Evolutionary conservation across 2,797 vertebrate genomes (phyloP).

Genomic region (Ciconia nigra): DNA sequence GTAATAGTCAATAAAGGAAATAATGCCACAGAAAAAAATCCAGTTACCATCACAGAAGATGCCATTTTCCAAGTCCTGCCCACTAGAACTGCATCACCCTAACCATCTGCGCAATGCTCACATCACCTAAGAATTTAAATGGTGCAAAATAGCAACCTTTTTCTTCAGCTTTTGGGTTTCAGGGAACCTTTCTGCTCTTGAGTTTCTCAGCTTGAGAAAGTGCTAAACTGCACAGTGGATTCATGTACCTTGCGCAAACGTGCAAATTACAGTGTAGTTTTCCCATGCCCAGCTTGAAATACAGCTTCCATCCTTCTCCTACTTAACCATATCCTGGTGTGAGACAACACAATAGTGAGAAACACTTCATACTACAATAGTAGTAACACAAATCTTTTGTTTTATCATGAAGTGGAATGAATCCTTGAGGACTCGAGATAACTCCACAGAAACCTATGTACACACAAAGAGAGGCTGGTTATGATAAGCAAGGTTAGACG

Average conservation of each 20-base stretch:
- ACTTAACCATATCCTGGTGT: background rate
- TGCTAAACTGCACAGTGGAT: background rate
- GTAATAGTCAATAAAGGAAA: background rate
- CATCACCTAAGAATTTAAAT: background rate
- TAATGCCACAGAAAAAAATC: background rate
- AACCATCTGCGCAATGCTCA: background rate
- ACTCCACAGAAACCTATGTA: background rate
- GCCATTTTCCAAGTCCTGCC: background rate
- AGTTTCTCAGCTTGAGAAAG: background rate
- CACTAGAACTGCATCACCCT: background rate
- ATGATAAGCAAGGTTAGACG: background rate
- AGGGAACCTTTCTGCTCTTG: background rate
- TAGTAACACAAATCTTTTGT: background rate
- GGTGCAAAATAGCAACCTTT: background rate
- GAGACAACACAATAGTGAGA: background rate
- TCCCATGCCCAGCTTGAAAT: background rate
- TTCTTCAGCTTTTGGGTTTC: background rate
- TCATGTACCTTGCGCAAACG: background rate
- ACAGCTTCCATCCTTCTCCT: background rate
- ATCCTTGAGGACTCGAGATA: background rate
- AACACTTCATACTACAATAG: background rate
- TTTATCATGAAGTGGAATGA: constrained; percentile 1
- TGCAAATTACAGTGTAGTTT: background rate
- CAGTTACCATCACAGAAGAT: background rate
- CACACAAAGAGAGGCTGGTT: constrained; percentile 1